Conservation (phyloP, 2,888 invertebrate species). For the Alcis repandata region DNA sequence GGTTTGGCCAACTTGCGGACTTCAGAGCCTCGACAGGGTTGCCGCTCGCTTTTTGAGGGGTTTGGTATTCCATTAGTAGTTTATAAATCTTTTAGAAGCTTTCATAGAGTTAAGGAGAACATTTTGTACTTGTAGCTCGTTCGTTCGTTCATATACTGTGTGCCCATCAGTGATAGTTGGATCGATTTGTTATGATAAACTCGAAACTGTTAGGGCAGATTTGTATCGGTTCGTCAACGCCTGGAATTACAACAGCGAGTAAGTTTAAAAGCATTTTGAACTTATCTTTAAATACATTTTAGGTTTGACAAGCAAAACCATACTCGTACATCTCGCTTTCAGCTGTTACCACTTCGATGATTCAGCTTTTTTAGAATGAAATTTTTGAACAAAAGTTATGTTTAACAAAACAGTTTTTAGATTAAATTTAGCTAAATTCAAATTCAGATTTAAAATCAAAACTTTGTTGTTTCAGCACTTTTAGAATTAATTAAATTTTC, state of each 20-base stretch:
- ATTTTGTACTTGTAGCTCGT: not conserved
- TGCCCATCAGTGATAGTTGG: not conserved
- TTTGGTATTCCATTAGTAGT: constrained; percentile 5
- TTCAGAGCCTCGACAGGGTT: constrained; percentile 50
- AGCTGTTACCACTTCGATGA: too few species aligned
- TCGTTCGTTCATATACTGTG: too few species aligned
- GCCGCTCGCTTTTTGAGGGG: constrained; percentile 32
- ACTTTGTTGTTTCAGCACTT: too few species aligned
- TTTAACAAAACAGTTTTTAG: not conserved
- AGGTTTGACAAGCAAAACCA: too few species aligned
- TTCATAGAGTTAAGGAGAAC: not conserved
- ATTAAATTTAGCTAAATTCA: not conserved
- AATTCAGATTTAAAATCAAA: too few species aligned
- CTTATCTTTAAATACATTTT: not conserved
- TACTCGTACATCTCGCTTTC: too few species aligned
- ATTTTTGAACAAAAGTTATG: not conserved
- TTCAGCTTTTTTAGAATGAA: too few species aligned
- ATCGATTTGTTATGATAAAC: not conserved
- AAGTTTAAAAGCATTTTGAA: not conserved
- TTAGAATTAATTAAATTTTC: too few species aligned
- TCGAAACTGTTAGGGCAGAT: not conserved
- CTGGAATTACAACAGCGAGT: too few species aligned
- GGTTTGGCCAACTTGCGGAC: constrained; percentile 48
- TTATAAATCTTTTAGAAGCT: not conserved
- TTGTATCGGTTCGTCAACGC: not conserved